These are phyloP conservation scores for Hydractinia echinata DNA, from an alignment of 30 jellyfish, hydroid and myxozoan genomes.

Conservation along the genomic window DNA sequence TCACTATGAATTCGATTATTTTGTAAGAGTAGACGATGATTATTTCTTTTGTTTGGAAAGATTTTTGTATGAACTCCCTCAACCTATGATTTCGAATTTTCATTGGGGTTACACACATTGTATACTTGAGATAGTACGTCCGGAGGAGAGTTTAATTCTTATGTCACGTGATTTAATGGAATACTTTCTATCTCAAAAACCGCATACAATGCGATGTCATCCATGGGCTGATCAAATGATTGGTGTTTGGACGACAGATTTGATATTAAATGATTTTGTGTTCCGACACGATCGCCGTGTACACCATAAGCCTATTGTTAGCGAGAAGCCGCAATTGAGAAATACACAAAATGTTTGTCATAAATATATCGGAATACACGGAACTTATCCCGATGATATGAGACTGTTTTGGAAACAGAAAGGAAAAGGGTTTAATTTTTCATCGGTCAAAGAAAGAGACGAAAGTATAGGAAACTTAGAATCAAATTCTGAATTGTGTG, in stretches of 20 bases:
- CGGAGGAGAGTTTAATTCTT: slow-evolving; percentile 38
- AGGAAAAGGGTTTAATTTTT: slow-evolving; percentile 3
- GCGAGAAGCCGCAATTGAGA: neutral
- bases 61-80: slow-evolving; percentile 31
- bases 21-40: slow-evolving; percentile 81
- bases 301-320: slow-evolving; percentile 45
- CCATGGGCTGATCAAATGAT: slow-evolving; percentile 56
- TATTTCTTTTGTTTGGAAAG: slow-evolving; percentile 59
- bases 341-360: slow-evolving; percentile 41
- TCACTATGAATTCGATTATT: slow-evolving; percentile 62
- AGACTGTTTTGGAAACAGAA: slow-evolving; percentile 56
- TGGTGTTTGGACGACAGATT: slow-evolving; percentile 30
- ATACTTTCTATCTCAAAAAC: slow-evolving; percentile 26
- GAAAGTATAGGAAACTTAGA: slow-evolving; percentile 1
- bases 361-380: slow-evolving; percentile 71
- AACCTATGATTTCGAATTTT: slow-evolving; percentile 10
- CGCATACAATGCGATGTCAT: slow-evolving; percentile 33
- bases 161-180: slow-evolving; percentile 35
- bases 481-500: slow-evolving; percentile 12
- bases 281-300: slow-evolving; percentile 42
- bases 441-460: slow-evolving; percentile 11
- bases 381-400: slow-evolving; percentile 70
- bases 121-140: slow-evolving; percentile 14
- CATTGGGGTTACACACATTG: slow-evolving; percentile 54
- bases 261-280: neutral